Base-by-base conservation (phyloP, 1,140 invertebrate species). In the Cepaea nemoralis region DNA sequence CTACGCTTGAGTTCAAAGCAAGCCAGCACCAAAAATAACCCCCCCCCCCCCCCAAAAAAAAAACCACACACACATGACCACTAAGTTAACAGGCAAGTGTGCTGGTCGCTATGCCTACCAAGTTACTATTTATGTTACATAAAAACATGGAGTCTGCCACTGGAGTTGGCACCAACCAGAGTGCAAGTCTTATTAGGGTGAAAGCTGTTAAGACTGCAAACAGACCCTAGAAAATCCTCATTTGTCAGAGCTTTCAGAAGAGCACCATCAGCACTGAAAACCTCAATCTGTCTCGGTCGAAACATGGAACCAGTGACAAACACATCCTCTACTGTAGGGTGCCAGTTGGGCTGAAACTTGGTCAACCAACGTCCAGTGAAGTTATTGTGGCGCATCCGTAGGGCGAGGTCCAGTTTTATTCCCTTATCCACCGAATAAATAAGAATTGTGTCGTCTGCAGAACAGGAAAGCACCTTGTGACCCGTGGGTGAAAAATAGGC, bases 321-420 rank as follows among this genome's bases (percentile, higher is more conserved):
- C n/a, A 89, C 76, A 84, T 91, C 91, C 40, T 92, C 90, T 33
- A 91, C 81, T 3, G 80, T 74, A 16, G 91, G 91, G 63, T 92
- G 89, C 90, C 91, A 92, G 5, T 77, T 84, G 12, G 91, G 88
- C 71, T 88, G 83, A 77, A 92, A 91, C 24, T 84, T 83, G 12
- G 90, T 91, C 50, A 92, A n/a, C 91, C 91, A 92, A 33, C 89
- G 84, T 24, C 91, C 91, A 45, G 87, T 88, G 31, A 88, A 86
- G 74, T 91, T 91, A 77, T 91, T 86, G 83, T 92, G 91, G n/a
- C 83, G 55, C 3, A 80, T 80, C 5, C 69, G 89, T 87, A 86
- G 89, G 83, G 31, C 83, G 80, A 45, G 27, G 16, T 73, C 27
- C 16, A 73, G 66, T 24, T 40, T 66, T 27, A 73, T 71, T 14